Evolutionary conservation across 2,888 invertebrate species (phyloP).

Genomic region (Helleia helle): DNA sequence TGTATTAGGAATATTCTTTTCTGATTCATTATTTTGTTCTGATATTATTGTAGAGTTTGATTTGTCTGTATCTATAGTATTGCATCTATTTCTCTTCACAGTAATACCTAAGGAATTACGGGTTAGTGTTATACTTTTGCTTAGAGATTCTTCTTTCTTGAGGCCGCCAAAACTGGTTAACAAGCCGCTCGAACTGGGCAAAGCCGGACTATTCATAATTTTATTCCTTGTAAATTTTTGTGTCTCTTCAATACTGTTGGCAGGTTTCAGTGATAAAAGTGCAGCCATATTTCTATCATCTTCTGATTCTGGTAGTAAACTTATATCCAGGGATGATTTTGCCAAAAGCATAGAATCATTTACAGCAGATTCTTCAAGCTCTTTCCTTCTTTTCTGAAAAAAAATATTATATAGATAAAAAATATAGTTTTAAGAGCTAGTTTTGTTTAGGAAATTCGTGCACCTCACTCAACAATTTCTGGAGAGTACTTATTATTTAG

Average conservation of each 20-base stretch:
- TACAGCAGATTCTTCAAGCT: slow-evolving; percentile 78
- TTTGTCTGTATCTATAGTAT: slow-evolving; percentile 12
- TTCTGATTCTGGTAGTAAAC: slow-evolving; percentile 83
- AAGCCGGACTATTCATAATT: slow-evolving; percentile 69
- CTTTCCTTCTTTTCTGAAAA: slow-evolving; percentile 78
- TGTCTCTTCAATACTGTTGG: slow-evolving; percentile 75
- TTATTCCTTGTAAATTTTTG: slow-evolving; percentile 60
- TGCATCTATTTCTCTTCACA: slow-evolving; percentile 36
- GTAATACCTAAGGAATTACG: slow-evolving; percentile 56
- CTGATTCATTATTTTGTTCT: too few species aligned
- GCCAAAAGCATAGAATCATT: slow-evolving; percentile 81
- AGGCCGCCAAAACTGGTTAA: slow-evolving; percentile 67
- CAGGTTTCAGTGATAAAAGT: slow-evolving; percentile 79
- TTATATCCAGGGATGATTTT: slow-evolving; percentile 84
- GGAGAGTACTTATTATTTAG: too few species aligned
- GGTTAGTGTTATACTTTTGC: slow-evolving; percentile 37
- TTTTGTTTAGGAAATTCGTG: too few species aligned
- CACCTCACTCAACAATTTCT: too few species aligned
- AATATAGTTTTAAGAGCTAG: too few species aligned
- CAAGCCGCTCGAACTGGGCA: slow-evolving; percentile 69
- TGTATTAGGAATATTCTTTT: not conserved
- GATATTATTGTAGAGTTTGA: too few species aligned
- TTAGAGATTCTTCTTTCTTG: slow-evolving; percentile 70
- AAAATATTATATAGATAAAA: too few species aligned
- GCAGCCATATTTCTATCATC: slow-evolving; percentile 88